A percentile compares a stretch with the other conserved stretches of the same genome.
Conservation (phyloP, 2,113 vertebrate genomes). For the Sylvia atricapilla region DNA sequence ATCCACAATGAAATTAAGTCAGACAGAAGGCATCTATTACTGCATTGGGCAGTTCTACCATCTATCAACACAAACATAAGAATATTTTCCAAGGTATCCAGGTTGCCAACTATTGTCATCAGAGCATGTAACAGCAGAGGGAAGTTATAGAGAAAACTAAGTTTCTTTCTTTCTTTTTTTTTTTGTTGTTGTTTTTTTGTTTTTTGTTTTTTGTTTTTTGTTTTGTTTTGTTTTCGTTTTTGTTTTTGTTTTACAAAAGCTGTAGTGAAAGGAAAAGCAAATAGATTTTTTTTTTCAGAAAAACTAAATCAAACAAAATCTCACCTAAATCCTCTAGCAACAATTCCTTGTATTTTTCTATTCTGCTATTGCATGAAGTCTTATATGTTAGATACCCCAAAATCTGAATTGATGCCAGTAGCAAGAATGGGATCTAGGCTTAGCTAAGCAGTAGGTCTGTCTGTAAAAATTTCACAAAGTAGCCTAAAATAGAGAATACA, state of each 20-base stretch:
- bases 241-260: neutral
- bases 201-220: neutral
- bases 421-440: neutral
- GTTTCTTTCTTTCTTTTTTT: neutral
- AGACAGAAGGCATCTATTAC: neutral
- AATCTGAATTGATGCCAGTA: neutral
- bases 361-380: neutral
- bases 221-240: neutral
- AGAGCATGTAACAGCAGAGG: neutral
- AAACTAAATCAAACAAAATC: neutral
- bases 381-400: neutral
- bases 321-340: neutral
- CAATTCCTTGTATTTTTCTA: neutral
- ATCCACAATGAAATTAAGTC: neutral
- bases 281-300: neutral
- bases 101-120: neutral
- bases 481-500: neutral
- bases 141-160: neutral
- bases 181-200: neutral
- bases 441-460: neutral
- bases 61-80: accelerated
- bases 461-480: neutral
- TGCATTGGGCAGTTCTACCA: neutral
- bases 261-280: neutral
- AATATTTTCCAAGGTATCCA: neutral